Evolutionary conservation across 2,888 invertebrate species (phyloP).

Genomic region (Aphelenchoides bicaudatus): DNA sequence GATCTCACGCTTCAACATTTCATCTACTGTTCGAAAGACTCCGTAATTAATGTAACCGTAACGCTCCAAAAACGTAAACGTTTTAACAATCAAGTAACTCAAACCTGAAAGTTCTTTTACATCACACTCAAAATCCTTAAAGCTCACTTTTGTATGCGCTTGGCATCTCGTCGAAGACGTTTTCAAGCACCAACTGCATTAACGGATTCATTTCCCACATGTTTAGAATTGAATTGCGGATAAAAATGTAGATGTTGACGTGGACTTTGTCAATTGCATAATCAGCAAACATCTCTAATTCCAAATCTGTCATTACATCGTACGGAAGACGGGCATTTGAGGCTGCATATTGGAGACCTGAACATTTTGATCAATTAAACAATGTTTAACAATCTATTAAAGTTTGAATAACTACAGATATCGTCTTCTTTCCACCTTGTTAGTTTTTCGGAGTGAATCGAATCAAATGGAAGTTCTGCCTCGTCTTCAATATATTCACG

Average conservation of each 20-base stretch:
- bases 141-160: conserved; percentile 75
- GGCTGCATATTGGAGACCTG: conserved; percentile 47
- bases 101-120: conserved; percentile 66
- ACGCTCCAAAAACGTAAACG: conserved; percentile 85
- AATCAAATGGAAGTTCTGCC: conserved; percentile 14
- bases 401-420: conserved; percentile 31
- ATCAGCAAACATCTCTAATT: conserved; percentile 48
- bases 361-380: no score
- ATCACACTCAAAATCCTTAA: no score
- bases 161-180: conserved; percentile 74
- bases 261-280: conserved; percentile 26
- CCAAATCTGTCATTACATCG: conserved; percentile 44
- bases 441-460: conserved; percentile 26
- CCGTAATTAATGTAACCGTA: conserved; percentile 98
- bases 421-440: conserved; percentile 49
- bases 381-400: not conserved
- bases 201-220: conserved; percentile 94
- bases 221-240: conserved; percentile 52
- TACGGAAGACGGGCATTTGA: conserved; percentile 41
- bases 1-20: conserved; percentile 59
- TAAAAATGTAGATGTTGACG: conserved; percentile 36
- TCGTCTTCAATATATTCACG: conserved; percentile 13
- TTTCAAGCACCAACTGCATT: conserved; percentile 79
- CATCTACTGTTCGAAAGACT: conserved; percentile 67
- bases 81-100: conserved; percentile 74